phyloP scores from a whole-genome alignment of 2,888 invertebrate genomes.

The Cantharis rustica region DNA sequence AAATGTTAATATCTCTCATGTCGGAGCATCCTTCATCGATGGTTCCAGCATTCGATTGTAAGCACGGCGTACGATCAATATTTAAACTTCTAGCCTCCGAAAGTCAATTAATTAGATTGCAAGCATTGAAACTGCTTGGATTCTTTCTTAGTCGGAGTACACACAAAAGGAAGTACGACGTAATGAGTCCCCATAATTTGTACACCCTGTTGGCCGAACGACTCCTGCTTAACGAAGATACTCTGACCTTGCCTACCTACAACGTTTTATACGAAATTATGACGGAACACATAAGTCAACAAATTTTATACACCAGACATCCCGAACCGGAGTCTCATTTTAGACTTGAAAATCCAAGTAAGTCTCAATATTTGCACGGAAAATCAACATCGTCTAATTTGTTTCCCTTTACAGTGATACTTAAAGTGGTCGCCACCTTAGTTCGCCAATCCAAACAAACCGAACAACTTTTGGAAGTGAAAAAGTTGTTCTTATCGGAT shows the following conservation, averaged over 20 bases:
- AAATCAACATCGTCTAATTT: background rate
- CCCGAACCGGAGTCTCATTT: slow-evolving; percentile 95
- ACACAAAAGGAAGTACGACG: slow-evolving; percentile 98
- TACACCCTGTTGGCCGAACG: slow-evolving; percentile 95
- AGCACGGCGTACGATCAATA: slow-evolving; percentile 94
- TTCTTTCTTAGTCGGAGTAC: slow-evolving; percentile 98
- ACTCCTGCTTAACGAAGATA: slow-evolving; percentile 85
- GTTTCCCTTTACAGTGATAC: slow-evolving; percentile 76
- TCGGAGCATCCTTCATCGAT: slow-evolving; percentile 98
- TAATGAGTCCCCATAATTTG: slow-evolving; percentile 98
- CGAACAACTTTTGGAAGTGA: slow-evolving; percentile 88
- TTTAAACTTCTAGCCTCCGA: slow-evolving; percentile 96
- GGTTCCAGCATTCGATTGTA: slow-evolving; percentile 98
- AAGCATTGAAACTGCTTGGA: slow-evolving; percentile 94
- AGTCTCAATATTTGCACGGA: slow-evolving; percentile 51
- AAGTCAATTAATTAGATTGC: slow-evolving; percentile 93
- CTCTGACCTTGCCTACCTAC: slow-evolving; percentile 92
- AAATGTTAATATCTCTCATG: slow-evolving; percentile 96
- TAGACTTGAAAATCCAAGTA: slow-evolving; percentile 95
- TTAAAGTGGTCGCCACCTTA: slow-evolving; percentile 97
- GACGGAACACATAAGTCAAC: slow-evolving; percentile 96
- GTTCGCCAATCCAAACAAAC: slow-evolving; percentile 96
- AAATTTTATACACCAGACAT: slow-evolving; percentile 91
- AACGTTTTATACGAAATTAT: slow-evolving; percentile 98
- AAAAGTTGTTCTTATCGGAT: slow-evolving; percentile 95